Percentiles rank a stretch among this genome's conserved stretches.
Evolutionary conservation across 2,113 vertebrate genomes (phyloP).

Genomic region (Peromyscus californicus): DNA sequence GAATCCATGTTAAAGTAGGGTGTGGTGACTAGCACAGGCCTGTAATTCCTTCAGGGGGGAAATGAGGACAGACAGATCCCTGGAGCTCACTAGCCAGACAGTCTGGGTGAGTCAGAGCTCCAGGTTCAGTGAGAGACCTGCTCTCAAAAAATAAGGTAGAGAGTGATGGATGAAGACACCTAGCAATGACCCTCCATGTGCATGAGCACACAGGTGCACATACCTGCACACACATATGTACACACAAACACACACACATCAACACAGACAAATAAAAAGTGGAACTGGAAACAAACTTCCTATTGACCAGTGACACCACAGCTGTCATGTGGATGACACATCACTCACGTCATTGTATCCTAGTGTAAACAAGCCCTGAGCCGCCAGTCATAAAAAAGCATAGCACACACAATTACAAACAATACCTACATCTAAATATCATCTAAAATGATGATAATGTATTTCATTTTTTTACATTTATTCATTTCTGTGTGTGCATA

Average conservation of each 20-base stretch:
- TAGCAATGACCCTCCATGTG: neutral
- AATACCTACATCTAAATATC: neutral
- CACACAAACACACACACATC: neutral
- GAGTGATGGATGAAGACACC: neutral
- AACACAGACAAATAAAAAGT: neutral
- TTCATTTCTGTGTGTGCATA: neutral
- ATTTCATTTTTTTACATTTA: neutral
- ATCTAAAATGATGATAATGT: neutral
- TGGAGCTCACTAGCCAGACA: neutral
- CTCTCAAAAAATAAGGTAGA: neutral
- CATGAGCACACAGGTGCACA: neutral
- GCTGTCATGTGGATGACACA: neutral
- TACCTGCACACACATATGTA: neutral
- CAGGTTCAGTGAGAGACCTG: neutral
- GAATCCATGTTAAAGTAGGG: neutral
- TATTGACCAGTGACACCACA: neutral
- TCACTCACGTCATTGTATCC: neutral
- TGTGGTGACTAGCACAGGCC: neutral
- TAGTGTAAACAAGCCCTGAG: neutral
- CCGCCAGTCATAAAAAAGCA: neutral
- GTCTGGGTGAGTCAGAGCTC: neutral
- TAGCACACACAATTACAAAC: neutral
- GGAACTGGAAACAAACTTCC: neutral
- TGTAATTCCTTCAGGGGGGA: neutral
- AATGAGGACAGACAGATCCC: neutral